Conservation (phyloP, 2,113 vertebrate species). For the Rana temporaria region DNA sequence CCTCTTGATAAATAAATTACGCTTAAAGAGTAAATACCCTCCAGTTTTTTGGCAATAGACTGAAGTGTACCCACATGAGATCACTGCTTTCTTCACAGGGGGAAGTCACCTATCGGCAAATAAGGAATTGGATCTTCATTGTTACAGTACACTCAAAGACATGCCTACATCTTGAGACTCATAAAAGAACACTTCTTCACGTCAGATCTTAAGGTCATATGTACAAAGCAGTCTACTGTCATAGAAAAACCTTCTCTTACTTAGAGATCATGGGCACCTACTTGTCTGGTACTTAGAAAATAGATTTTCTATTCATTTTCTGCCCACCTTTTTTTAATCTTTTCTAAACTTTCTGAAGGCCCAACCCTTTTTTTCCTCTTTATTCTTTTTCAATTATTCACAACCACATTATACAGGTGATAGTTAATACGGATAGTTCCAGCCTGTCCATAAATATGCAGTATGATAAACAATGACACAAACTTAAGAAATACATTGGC, state of each 20-base stretch:
- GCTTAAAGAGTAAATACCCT: constrained; percentile 39
- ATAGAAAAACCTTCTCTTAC: not conserved
- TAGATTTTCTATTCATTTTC: too few relatives aligned
- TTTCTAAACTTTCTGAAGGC: too few relatives aligned
- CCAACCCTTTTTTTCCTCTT: too few relatives aligned
- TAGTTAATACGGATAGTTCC: too few relatives aligned
- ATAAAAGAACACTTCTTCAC: constrained; percentile 38
- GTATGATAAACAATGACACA: too few relatives aligned
- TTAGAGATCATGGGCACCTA: constrained; percentile 22
- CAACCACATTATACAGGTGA: too few relatives aligned
- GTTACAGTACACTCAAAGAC: constrained; percentile 39
- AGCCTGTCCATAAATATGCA: too few relatives aligned
- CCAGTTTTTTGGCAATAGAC: constrained; percentile 53
- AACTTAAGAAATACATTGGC: too few relatives aligned
- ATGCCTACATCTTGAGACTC: constrained; percentile 35
- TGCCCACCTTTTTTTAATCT: too few relatives aligned
- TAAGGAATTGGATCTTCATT: constrained; percentile 50
- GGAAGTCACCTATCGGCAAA: constrained; percentile 59
- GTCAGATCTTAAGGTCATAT: constrained; percentile 15
- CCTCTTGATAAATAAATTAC: constrained; percentile 52
- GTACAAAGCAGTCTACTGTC: constrained; percentile 18
- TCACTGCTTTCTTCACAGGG: not conserved
- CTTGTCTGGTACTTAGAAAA: constrained; percentile 1
- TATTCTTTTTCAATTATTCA: too few relatives aligned
- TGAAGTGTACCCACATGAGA: constrained; percentile 46